Percentiles rank a stretch among this genome's conserved stretches.
phyloP scores from a whole-genome alignment of 2,888 invertebrate species.

The Philhelius pedissequus region DNA sequence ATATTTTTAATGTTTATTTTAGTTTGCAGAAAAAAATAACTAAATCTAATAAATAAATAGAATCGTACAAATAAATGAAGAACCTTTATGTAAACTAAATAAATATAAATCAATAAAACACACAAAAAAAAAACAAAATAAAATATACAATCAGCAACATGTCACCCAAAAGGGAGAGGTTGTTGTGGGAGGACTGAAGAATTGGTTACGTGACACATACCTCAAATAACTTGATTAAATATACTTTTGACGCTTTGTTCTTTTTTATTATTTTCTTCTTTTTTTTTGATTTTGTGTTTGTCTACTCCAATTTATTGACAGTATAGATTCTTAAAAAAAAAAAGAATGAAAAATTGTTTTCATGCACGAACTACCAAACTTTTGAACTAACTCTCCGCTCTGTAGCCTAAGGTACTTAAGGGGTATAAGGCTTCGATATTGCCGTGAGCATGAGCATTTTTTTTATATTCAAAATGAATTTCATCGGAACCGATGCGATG shows the following conservation, averaged over 20 bases:
- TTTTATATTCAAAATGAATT: constrained; percentile 54
- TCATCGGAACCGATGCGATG: constrained; percentile 25
- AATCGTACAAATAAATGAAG: constrained; percentile 5
- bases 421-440: not conserved
- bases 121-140: constrained; percentile 16
- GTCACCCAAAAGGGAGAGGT: constrained; percentile 38
- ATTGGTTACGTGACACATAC: constrained; percentile 69
- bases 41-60: not conserved
- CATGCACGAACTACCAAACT: not conserved
- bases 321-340: constrained; percentile 3
- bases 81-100: constrained; percentile 38
- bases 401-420: not conserved
- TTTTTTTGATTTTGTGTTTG: constrained; percentile 13
- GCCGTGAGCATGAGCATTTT: not conserved
- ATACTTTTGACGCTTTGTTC: constrained; percentile 23
- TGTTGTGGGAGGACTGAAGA: constrained; percentile 47
- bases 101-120: constrained; percentile 57
- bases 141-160: constrained; percentile 37
- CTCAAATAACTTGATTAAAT: constrained; percentile 68
- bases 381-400: not conserved
- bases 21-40: not conserved
- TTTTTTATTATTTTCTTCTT: too few species aligned
- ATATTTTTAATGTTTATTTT: not conserved
- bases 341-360: constrained; percentile 9
- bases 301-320: not conserved